A percentile compares a stretch with the other conserved stretches of the same genome.
Conservation (phyloP, 2,888 invertebrate species). For the Drosophila nr. fundita region DNA sequence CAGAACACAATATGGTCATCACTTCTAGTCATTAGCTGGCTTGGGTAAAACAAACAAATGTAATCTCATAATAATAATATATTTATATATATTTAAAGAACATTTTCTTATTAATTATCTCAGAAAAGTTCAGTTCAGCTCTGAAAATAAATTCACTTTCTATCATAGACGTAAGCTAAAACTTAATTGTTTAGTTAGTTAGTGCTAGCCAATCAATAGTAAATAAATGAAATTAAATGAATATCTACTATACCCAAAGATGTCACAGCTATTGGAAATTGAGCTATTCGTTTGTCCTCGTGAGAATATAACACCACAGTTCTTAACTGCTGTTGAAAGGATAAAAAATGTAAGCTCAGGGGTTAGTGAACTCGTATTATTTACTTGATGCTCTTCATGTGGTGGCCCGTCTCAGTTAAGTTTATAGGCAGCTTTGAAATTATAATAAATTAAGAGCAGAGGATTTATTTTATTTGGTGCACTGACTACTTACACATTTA, state of each 20-base stretch:
- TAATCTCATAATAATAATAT: not conserved
- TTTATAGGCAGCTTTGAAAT: not conserved
- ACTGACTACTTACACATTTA: not conserved
- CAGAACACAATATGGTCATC: not conserved
- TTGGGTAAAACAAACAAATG: not conserved
- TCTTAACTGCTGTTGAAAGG: not conserved
- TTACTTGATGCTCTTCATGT: not conserved
- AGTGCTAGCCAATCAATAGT: slow-evolving; percentile 37
- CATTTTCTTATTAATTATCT: not conserved
- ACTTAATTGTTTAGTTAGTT: not conserved
- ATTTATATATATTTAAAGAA: slow-evolving; percentile 7
- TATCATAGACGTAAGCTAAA: not conserved
- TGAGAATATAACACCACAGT: not conserved
- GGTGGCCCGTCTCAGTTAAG: not conserved
- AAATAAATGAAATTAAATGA: slow-evolving; percentile 37
- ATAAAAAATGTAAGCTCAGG: not conserved
- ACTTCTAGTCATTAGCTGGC: not conserved
- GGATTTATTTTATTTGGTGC: not conserved
- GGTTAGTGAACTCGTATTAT: not conserved
- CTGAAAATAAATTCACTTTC: not conserved
- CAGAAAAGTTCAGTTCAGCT: not conserved
- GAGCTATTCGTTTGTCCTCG: not conserved
- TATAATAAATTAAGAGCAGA: not conserved
- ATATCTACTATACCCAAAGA: slow-evolving; percentile 14
- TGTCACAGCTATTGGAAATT: not conserved